Evolutionary conservation across 2,797 vertebrate species (phyloP).

Genomic region (Botia kubotai): DNA sequence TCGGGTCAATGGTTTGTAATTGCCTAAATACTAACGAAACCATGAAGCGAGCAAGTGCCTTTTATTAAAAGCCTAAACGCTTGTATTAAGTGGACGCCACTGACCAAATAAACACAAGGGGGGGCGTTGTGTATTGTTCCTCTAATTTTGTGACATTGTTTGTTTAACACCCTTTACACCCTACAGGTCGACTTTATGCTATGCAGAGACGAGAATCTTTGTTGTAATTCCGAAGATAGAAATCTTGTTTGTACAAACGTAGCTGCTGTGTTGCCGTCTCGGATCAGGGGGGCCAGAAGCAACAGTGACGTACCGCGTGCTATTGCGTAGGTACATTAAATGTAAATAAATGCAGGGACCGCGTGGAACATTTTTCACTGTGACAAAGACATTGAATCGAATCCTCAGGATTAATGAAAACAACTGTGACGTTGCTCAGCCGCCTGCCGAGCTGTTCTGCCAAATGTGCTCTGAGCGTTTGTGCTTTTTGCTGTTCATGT

Average conservation of each 20-base stretch:
- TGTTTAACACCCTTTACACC: conserved; percentile 50
- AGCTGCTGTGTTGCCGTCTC: conserved; percentile 50
- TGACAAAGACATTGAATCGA: conserved; percentile 63
- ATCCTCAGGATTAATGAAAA: conserved; percentile 68
- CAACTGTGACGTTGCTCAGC: conserved; percentile 45
- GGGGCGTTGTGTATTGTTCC: conserved; percentile 31
- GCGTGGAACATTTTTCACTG: conserved; percentile 68
- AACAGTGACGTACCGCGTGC: conserved; percentile 48
- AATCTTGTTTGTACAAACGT: conserved; percentile 45
- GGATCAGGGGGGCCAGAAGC: conserved; percentile 7
- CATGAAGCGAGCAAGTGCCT: conserved; percentile 49
- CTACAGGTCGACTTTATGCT: conserved; percentile 40
- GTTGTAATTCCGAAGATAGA: conserved; percentile 23
- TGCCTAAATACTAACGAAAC: conserved; percentile 32
- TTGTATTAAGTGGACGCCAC: conserved; percentile 52
- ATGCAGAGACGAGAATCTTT: conserved; percentile 42
- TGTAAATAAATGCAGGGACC: conserved; percentile 51
- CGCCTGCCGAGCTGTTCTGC: conserved; percentile 17
- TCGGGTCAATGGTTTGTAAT: conserved; percentile 35
- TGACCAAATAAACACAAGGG: conserved; percentile 53
- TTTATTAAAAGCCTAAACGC: conserved; percentile 55
- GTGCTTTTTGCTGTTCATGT: conserved; percentile 31
- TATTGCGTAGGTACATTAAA: conserved; percentile 37
- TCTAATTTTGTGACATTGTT: conserved; percentile 41
- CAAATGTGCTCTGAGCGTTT: conserved; percentile 38